Conservation (phyloP, 2,888 invertebrate species). For the Protodeltote pygarga region DNA sequence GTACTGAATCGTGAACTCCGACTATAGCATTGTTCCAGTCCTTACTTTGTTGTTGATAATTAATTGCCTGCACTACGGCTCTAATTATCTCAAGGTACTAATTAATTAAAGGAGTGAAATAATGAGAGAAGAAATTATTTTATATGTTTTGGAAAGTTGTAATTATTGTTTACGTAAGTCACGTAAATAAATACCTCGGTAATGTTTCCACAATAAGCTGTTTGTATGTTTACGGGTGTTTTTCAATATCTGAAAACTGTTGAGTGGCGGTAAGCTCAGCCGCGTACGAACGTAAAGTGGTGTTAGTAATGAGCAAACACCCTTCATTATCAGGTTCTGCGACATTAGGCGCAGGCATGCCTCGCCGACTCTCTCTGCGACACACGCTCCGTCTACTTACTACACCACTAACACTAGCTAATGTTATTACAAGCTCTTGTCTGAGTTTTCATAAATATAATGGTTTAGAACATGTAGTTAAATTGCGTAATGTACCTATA, state of each 20-base stretch:
- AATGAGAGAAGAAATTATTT: slow-evolving; percentile 31
- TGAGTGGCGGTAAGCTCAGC: slow-evolving; percentile 36
- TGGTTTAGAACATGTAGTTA: too few relatives aligned
- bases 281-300: slow-evolving; percentile 48
- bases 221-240: slow-evolving; percentile 11
- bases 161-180: slow-evolving; percentile 20
- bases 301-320: slow-evolving; percentile 58
- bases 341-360: slow-evolving; percentile 61
- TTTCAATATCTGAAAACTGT: slow-evolving; percentile 36
- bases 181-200: neutral
- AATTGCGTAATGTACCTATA: too few relatives aligned
- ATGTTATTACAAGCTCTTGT: neutral
- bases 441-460: too few relatives aligned
- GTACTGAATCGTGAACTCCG: slow-evolving; percentile 66
- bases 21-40: slow-evolving; percentile 66
- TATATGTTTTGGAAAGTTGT: slow-evolving; percentile 29
- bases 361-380: slow-evolving; percentile 39
- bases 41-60: slow-evolving; percentile 59
- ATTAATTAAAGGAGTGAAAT: slow-evolving; percentile 29
- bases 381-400: slow-evolving; percentile 17
- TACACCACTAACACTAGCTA: neutral
- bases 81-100: slow-evolving; percentile 37
- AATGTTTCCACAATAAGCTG: neutral
- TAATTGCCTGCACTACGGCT: slow-evolving; percentile 57
- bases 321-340: slow-evolving; percentile 63